Percentiles rank a stretch among this genome's conserved stretches.
These are phyloP conservation scores for Nasonia longicornis DNA, from an alignment of 1,140 invertebrate species.

Conservation along the genomic window DNA sequence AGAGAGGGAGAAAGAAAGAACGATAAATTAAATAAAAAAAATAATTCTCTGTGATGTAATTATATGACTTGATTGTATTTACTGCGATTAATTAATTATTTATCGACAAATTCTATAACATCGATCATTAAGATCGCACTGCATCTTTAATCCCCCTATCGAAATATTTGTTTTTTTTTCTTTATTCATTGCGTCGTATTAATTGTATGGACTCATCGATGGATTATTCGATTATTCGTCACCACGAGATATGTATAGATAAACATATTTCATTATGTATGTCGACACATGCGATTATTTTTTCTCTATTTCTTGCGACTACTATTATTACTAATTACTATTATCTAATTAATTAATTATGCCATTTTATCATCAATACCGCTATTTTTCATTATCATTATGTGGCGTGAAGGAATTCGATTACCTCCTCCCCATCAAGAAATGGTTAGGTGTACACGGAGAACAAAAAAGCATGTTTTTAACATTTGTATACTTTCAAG, in stretches of 20 bases:
- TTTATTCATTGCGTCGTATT: constrained; percentile 38
- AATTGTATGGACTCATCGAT: constrained; percentile 36
- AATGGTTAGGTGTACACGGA: constrained; percentile 38
- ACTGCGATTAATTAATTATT: constrained; percentile 50
- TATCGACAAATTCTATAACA: constrained; percentile 45
- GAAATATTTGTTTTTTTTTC: constrained; percentile 32
- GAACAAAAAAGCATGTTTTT: constrained; percentile 45
- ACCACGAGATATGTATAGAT: constrained; percentile 39
- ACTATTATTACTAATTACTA: constrained; percentile 38
- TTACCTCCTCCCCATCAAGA: constrained; percentile 27
- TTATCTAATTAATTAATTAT: constrained; percentile 31
- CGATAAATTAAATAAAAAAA: constrained; percentile 47
- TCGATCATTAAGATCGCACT: constrained; percentile 40
- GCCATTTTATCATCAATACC: constrained; percentile 41
- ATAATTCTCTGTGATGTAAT: constrained; percentile 51
- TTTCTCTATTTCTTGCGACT: constrained; percentile 40
- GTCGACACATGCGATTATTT: constrained; percentile 29
- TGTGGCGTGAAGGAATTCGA: constrained; percentile 34
- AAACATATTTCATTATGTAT: constrained; percentile 38
- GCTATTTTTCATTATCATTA: constrained; percentile 37
- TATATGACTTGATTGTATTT: constrained; percentile 50
- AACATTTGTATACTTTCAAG: constrained; percentile 48
- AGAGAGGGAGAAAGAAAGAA: constrained; percentile 41
- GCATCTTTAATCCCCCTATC: constrained; percentile 39
- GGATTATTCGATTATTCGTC: constrained; percentile 32